Conservation (phyloP, 2,888 invertebrate genomes). For the Busseola fusca region DNA sequence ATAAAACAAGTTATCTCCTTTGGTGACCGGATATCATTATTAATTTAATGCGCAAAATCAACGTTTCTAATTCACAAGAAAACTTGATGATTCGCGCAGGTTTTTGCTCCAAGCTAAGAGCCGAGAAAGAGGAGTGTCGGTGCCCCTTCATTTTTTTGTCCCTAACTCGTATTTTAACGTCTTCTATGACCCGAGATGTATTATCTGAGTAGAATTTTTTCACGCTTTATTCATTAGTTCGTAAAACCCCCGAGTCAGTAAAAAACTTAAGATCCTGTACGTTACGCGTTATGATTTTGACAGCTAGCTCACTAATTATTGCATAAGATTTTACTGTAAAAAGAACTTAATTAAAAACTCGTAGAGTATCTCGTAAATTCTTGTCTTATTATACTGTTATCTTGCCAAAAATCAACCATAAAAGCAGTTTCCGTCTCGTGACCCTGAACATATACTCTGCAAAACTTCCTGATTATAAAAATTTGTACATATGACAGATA, state of each 20-base stretch:
- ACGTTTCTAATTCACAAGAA: conserved; percentile 6
- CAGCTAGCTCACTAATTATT: conserved; percentile 11
- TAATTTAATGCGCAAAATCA: conserved; percentile 5
- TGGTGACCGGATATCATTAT: neutral
- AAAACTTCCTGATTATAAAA: conserved; percentile 16
- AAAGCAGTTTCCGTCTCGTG: conserved; percentile 25
- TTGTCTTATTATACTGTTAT: conserved; percentile 26
- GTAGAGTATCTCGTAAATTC: conserved; percentile 4
- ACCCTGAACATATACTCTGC: conserved; percentile 19
- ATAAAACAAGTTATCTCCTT: neutral
- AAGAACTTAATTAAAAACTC: conserved; percentile 15
- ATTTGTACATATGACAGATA: conserved; percentile 1
- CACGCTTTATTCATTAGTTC: conserved; percentile 2
- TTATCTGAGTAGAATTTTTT: conserved; percentile 30
- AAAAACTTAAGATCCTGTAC: conserved; percentile 18
- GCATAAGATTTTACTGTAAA: neutral
- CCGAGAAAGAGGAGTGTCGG: conserved; percentile 28
- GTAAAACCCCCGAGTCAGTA: conserved; percentile 8
- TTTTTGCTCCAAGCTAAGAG: conserved; percentile 28
- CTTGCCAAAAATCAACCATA: conserved; percentile 32
- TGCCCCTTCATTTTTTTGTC: conserved; percentile 36
- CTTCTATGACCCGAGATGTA: conserved; percentile 12
- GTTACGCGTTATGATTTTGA: conserved; percentile 25
- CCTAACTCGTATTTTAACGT: neutral
- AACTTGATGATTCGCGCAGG: conserved; percentile 10